Evolutionary conservation across 2,797 vertebrate genomes (phyloP).

Genomic region (Trachurus trachurus): DNA sequence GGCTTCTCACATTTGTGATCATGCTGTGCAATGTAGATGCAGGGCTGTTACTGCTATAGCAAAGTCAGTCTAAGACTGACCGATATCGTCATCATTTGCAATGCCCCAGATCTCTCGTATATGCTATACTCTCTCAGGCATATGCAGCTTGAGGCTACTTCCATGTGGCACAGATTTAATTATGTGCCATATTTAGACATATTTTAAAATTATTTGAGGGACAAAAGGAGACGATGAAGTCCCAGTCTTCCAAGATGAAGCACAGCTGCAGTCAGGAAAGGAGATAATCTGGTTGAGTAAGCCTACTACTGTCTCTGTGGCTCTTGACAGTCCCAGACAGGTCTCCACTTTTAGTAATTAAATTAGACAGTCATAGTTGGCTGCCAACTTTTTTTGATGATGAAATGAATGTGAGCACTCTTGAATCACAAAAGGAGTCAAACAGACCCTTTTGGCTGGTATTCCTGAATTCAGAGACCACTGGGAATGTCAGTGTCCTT

Average conservation of each 20-base stretch:
- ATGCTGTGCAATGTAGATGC: slow-evolving; percentile 24
- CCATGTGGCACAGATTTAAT: slow-evolving; percentile 77
- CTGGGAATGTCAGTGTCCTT: slow-evolving; percentile 88
- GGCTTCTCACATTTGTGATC: slow-evolving; percentile 36
- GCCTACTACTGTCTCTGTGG: slow-evolving; percentile 57
- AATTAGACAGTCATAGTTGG: slow-evolving; percentile 90
- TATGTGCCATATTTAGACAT: slow-evolving; percentile 81
- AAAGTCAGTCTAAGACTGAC: slow-evolving; percentile 50
- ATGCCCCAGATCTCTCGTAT: slow-evolving; percentile 72
- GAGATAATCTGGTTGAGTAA: slow-evolving; percentile 69
- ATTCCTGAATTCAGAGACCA: slow-evolving; percentile 86
- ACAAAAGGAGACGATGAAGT: slow-evolving; percentile 66
- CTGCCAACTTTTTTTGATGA: slow-evolving; percentile 78
- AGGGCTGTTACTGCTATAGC: slow-evolving; percentile 22
- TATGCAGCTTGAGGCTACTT: slow-evolving; percentile 64
- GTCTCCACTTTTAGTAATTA: slow-evolving; percentile 90
- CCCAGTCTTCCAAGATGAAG: slow-evolving; percentile 60
- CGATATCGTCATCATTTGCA: slow-evolving; percentile 53
- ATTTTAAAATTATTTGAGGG: slow-evolving; percentile 74
- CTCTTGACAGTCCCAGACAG: slow-evolving; percentile 82
- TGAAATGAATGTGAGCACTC: slow-evolving; percentile 71
- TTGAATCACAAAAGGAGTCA: slow-evolving; percentile 88
- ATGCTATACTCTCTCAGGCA: slow-evolving; percentile 71
- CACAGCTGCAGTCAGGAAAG: slow-evolving; percentile 56
- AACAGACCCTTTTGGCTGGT: slow-evolving; percentile 89